A percentile compares a stretch with the other conserved stretches of the same genome.
These are phyloP conservation scores for Bombus sibiricus DNA, from an alignment of 1,140 invertebrate species.

Conservation along the genomic window DNA sequence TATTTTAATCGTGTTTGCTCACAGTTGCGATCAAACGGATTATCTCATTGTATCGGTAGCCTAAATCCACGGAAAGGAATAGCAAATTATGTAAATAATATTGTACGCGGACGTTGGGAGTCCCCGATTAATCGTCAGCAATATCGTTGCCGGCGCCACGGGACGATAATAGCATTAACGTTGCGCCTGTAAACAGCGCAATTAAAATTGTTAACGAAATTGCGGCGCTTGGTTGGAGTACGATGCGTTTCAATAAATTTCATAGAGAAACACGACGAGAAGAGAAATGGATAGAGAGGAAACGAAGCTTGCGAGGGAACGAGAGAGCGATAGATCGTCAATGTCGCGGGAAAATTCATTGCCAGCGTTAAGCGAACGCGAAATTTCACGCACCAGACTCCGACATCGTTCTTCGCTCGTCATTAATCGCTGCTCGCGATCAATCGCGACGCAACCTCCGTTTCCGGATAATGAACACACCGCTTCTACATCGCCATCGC, in stretches of 20 bases:
- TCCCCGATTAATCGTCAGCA: constrained; percentile 15
- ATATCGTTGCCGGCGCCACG: constrained; percentile 1
- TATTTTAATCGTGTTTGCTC: neutral
- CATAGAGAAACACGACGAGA: neutral
- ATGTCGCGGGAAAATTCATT: constrained; percentile 16
- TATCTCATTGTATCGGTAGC: no score
- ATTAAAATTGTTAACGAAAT: constrained; percentile 44
- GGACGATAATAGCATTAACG: constrained; percentile 27
- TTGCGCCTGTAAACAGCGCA: constrained; percentile 15
- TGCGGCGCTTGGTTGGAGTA: neutral
- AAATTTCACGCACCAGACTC: neutral
- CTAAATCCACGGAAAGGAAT: neutral
- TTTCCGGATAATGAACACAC: constrained; percentile 36
- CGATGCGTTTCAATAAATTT: constrained; percentile 30
- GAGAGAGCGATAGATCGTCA: neutral
- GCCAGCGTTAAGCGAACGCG: constrained; percentile 15
- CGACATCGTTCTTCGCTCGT: constrained; percentile 11
- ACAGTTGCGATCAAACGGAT: neutral
- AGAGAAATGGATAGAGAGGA: no score
- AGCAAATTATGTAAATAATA: constrained; percentile 20
- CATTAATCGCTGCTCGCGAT: constrained; percentile 17
- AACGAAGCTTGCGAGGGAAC: no score
- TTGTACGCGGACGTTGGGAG: neutral
- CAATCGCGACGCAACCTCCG: constrained; percentile 1
- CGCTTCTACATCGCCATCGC: neutral